Base-by-base conservation (phyloP, 2,113 vertebrate species). In the Sylvietta virens region DNA sequence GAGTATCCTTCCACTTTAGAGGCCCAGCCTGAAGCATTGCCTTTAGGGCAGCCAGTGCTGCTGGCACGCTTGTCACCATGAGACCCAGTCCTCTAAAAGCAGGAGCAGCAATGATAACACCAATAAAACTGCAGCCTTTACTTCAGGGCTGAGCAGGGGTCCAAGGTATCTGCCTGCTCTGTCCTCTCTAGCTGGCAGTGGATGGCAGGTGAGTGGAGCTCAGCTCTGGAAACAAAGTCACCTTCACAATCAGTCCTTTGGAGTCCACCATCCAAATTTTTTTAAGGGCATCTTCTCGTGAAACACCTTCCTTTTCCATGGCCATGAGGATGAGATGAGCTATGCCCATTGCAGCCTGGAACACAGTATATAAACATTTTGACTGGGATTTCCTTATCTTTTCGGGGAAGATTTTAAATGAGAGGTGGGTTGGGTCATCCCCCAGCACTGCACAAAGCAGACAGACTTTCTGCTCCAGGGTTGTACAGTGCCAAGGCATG, bases 201-300 rank as follows among this genome's bases (percentile, higher is more conserved):
- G 20, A 28, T 22, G 37, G 12, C 1, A 2, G 30, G 15, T 23
- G 17, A 81, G 19, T 16, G 21, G 28, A 69, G 27, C 23, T 92
- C 17, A 64, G 61, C 53, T 90, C 45, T 80, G 37, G 37, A 80
- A 42, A 65, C 20, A 83, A 72, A 86, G 40, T 84, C 98, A 99
- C 99, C 99, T 99, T 99, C 26, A 99, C 99, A 77, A 99, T 99
- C 72, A 99, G 98, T 45, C 99, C 99, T 90, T 98, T 99, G 51
- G 99, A 99, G 89, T 99, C 99, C 84, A 99, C 99, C 99, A 99
- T 99, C 99, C 99, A 99, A 96, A 99, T 99, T 97, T 97, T 99
- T 96, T 98, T 99, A 17, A 95, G 96, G 30, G 99, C 99, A 50
- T 99, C 99, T 81, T 97, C 97, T 85, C 95, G 97, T 50, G 97